phyloP scores from a whole-genome alignment of 1,140 invertebrate genomes.

The Glomeris maerens region DNA sequence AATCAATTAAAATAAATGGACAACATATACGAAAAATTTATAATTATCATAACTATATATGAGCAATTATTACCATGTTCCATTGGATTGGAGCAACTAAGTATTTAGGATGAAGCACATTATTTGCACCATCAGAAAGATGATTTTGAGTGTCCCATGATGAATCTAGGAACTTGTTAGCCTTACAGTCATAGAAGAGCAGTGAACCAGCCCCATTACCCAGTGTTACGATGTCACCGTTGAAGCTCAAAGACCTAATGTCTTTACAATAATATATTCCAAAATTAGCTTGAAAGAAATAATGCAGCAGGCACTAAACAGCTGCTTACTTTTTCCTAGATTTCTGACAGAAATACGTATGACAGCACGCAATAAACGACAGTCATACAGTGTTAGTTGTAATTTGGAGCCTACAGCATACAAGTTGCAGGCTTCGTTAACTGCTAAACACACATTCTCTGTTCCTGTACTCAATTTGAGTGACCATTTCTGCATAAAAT shows the following conservation, averaged over 20 bases:
- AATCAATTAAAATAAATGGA: too few relatives aligned
- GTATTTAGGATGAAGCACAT: too few relatives aligned
- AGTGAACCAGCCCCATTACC: conserved; percentile 81
- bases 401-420: conserved; percentile 89
- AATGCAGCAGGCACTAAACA: too few relatives aligned
- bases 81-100: too few relatives aligned
- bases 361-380: conserved; percentile 61
- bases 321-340: conserved; percentile 24
- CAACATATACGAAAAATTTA: too few relatives aligned
- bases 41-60: too few relatives aligned
- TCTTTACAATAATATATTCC: too few relatives aligned
- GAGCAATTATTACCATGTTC: too few relatives aligned
- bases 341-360: conserved; percentile 39
- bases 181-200: conserved; percentile 84
- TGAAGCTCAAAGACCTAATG: conserved; percentile 79
- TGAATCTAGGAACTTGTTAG: conserved; percentile 79
- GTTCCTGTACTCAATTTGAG: conserved; percentile 71
- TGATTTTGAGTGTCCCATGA: too few relatives aligned
- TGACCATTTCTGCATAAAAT: too few relatives aligned
- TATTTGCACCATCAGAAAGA: too few relatives aligned
- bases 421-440: conserved; percentile 55
- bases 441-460: conserved; percentile 84
- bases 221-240: conserved; percentile 75
- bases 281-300: too few relatives aligned
- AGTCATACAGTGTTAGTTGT: conserved; percentile 76